Evolutionary conservation across 2,113 vertebrate species (phyloP).

Genomic region (Melanocharis versteri): DNA sequence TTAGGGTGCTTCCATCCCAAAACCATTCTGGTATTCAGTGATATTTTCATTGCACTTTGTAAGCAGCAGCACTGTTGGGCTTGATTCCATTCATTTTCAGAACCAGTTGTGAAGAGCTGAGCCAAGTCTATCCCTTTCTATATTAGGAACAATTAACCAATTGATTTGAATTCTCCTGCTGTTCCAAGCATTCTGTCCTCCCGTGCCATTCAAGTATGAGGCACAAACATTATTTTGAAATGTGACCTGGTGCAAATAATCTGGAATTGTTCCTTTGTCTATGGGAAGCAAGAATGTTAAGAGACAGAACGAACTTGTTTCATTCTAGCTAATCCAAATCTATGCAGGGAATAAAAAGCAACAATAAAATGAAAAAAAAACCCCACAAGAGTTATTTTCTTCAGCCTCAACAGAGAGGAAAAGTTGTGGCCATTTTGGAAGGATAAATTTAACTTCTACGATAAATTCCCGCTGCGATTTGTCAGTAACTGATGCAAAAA

Average conservation of each 20-base stretch:
- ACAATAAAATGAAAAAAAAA: neutral
- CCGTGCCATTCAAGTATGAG: neutral
- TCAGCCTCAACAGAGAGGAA: neutral
- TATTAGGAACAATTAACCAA: neutral
- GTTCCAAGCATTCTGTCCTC: neutral
- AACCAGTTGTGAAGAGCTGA: neutral
- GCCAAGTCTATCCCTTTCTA: neutral
- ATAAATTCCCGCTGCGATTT: neutral
- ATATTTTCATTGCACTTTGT: neutral
- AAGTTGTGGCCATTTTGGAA: neutral
- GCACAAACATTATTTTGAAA: neutral
- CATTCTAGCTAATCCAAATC: neutral
- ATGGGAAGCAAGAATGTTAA: neutral
- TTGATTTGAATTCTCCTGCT: neutral
- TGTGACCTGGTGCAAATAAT: neutral
- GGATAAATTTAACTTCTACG: neutral
- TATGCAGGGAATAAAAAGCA: neutral
- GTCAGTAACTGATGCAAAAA: neutral
- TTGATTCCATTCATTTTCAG: neutral
- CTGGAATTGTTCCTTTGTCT: neutral
- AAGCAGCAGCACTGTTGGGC: neutral
- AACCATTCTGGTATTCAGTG: neutral
- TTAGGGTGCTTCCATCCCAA: neutral
- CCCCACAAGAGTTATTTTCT: neutral
- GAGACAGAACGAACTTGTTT: neutral